Evolutionary conservation across 2,888 invertebrate genomes (phyloP).

Genomic region (Stegana nigrithorax): DNA sequence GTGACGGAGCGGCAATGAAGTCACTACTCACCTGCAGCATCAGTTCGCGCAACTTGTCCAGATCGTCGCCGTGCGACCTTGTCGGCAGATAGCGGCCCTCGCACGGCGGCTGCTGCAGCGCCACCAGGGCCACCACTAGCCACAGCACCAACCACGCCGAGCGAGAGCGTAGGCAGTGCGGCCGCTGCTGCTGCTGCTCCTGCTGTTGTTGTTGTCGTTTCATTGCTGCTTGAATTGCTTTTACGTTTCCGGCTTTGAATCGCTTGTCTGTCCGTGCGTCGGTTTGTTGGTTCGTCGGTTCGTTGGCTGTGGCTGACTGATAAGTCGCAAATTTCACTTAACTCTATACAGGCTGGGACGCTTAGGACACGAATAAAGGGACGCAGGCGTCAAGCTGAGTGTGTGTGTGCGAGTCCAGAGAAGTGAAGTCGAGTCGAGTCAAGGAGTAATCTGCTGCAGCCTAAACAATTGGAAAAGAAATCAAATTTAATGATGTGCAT

Average conservation of each 20-base stretch:
- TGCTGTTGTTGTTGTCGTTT: slow-evolving; percentile 32
- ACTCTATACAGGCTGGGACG: not conserved
- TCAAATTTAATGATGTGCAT: no score
- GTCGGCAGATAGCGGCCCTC: slow-evolving; percentile 71
- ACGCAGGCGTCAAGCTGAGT: not conserved
- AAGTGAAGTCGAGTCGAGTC: not conserved
- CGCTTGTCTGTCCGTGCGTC: no score
- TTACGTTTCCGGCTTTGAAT: slow-evolving; percentile 37
- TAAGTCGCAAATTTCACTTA: not conserved
- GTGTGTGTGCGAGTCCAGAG: not conserved
- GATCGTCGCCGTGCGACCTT: slow-evolving; percentile 70
- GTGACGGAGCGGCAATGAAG: no score
- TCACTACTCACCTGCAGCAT: slow-evolving; percentile 72
- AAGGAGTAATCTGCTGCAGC: not conserved
- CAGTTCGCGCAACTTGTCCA: slow-evolving; percentile 71
- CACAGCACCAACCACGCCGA: slow-evolving; percentile 49
- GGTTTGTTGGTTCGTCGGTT: not conserved
- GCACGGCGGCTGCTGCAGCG: slow-evolving; percentile 56
- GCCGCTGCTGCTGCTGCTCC: slow-evolving; percentile 26
- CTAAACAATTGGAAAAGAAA: not conserved
- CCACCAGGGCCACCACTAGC: slow-evolving; percentile 52
- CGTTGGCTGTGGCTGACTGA: not conserved
- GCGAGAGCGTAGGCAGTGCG: slow-evolving; percentile 36
- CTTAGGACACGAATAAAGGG: no score
- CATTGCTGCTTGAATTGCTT: no score